phyloP scores from a whole-genome alignment of 2,797 vertebrate species.

The Eleutherodactylus coqui region DNA sequence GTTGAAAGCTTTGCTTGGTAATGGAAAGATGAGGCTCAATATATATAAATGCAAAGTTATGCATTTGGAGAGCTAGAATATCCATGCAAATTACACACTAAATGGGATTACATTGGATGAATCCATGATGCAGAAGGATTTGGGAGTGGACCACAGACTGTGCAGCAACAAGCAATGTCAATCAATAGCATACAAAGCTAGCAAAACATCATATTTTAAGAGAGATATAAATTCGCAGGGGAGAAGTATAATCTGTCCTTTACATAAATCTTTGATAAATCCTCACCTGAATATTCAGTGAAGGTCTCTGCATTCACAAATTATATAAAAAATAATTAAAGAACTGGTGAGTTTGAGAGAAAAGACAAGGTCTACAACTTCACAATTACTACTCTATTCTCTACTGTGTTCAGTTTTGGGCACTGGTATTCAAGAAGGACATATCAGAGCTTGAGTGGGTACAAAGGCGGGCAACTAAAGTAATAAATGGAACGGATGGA shows the following conservation, averaged over 20 bases:
- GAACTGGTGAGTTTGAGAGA: background rate
- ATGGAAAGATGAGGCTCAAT: conserved; percentile 38
- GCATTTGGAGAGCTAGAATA: conserved; percentile 42
- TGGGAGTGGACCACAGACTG: conserved; percentile 57
- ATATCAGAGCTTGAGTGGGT: too few relatives aligned
- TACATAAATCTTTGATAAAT: conserved; percentile 43
- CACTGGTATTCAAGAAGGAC: too few relatives aligned
- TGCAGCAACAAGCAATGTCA: conserved; percentile 54
- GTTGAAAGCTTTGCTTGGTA: conserved; percentile 37
- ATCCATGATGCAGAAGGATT: conserved; percentile 58
- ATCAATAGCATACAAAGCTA: conserved; percentile 39
- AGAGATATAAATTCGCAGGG: conserved; percentile 31
- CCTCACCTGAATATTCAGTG: conserved; percentile 46
- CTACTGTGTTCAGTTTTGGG: too few relatives aligned
- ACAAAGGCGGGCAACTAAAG: too few relatives aligned
- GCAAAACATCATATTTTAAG: conserved; percentile 30
- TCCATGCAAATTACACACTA: conserved; percentile 48
- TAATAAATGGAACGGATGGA: too few relatives aligned
- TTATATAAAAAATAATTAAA: conserved; percentile 18
- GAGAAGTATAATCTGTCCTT: conserved; percentile 43
- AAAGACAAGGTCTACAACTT: background rate
- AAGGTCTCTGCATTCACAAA: conserved; percentile 19
- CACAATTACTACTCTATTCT: background rate
- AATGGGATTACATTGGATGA: conserved; percentile 50
- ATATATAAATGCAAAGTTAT: conserved; percentile 54